Conservation (phyloP, 2,113 vertebrate genomes). For the Gnathonemus echidnorhynchus region DNA sequence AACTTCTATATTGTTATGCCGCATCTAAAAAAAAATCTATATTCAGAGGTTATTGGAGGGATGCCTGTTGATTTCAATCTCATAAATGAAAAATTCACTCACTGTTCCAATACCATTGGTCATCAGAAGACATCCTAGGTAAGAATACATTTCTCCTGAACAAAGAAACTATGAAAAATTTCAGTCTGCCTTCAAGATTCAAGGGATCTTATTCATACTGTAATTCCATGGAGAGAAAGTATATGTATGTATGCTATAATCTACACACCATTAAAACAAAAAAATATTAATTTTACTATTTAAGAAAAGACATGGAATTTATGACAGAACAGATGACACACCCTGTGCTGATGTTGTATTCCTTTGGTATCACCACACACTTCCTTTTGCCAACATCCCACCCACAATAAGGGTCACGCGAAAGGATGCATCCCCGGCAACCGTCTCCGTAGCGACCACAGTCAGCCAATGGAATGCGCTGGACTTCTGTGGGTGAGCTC, state of each 20-base stretch:
- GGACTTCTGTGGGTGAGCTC: slow-evolving; percentile 62
- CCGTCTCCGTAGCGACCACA: slow-evolving; percentile 65
- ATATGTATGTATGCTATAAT: not conserved
- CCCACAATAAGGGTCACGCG: slow-evolving; percentile 69
- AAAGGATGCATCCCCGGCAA: slow-evolving; percentile 67
- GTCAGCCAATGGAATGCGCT: slow-evolving; percentile 62
- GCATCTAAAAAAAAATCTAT: not conserved
- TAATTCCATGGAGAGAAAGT: not conserved
- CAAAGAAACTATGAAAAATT: not conserved
- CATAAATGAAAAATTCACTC: not conserved
- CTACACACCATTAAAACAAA: not conserved
- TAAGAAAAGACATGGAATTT: not conserved
- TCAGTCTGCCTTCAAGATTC: not conserved
- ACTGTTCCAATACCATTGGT: not conserved
- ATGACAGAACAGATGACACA: slow-evolving; percentile 32
- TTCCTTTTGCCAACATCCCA: slow-evolving; percentile 58
- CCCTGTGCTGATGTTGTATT: slow-evolving; percentile 57
- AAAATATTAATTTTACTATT: not conserved
- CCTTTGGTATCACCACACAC: slow-evolving; percentile 56
- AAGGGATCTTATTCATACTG: not conserved
- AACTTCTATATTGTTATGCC: not conserved
- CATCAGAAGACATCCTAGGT: not conserved
- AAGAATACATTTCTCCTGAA: not conserved
- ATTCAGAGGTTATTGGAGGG: not conserved
- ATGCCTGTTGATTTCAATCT: not conserved